Evolutionary conservation across 2,888 invertebrate species (phyloP).

Genomic region (Ennomos fuscantarius): DNA sequence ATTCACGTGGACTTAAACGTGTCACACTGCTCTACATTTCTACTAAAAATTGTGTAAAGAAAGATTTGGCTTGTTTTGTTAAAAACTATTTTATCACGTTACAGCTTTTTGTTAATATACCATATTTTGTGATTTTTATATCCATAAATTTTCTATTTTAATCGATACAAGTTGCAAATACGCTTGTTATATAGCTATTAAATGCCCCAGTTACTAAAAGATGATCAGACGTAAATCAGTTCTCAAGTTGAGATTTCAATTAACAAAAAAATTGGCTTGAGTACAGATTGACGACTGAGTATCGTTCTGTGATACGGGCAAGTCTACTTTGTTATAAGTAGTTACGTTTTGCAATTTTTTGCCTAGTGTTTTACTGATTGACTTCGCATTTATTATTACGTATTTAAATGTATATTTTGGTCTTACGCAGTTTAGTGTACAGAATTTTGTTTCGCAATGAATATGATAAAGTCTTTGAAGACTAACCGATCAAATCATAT

Average conservation of each 20-base stretch:
- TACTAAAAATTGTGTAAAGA: background rate
- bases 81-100: too few species aligned
- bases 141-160: background rate
- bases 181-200: background rate
- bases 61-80: background rate
- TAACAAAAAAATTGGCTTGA: too few species aligned
- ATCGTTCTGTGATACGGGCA: too few species aligned
- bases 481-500: background rate
- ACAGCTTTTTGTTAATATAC: too few species aligned
- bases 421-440: conserved; percentile 15
- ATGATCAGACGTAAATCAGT: too few species aligned
- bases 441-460: background rate
- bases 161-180: background rate
- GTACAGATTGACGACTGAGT: too few species aligned
- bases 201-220: too few species aligned
- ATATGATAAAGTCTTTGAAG: conserved; percentile 2
- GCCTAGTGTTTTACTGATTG: conserved; percentile 15
- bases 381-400: conserved; percentile 28
- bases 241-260: too few species aligned
- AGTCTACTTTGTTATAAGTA: conserved; percentile 5
- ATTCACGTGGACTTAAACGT: too few species aligned
- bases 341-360: conserved; percentile 15
- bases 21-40: too few species aligned
- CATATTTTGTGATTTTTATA: background rate
- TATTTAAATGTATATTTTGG: conserved; percentile 26